A percentile compares a stretch with the other conserved stretches of the same genome.
phyloP scores from a whole-genome alignment of 2,113 vertebrate species.

The Thalassoma bifasciatum region DNA sequence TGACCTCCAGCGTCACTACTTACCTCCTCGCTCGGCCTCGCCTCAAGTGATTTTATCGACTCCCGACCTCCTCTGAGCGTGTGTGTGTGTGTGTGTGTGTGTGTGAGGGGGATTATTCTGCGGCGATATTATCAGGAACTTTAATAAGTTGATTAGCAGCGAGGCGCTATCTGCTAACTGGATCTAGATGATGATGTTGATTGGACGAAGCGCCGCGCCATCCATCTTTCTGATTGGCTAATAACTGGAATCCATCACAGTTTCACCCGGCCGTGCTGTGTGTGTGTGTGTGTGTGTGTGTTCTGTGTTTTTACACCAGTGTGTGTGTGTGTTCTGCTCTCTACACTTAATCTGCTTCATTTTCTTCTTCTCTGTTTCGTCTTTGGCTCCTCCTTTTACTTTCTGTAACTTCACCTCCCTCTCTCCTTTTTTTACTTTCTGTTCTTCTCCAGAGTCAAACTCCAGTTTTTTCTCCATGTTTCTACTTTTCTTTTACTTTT shows the following conservation, averaged over 20 bases:
- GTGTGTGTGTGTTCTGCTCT: slow-evolving; percentile 16
- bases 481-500: neutral
- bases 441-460: neutral
- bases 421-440: neutral
- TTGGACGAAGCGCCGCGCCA: slow-evolving; percentile 93
- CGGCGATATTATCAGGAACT: slow-evolving; percentile 96
- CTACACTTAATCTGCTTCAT: slow-evolving; percentile 54
- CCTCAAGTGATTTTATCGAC: slow-evolving; percentile 99
- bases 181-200: slow-evolving; percentile 99
- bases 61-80: slow-evolving; percentile 68
- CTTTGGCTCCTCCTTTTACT: slow-evolving; percentile 1
- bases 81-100: slow-evolving; percentile 41
- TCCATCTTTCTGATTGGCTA: slow-evolving; percentile 99
- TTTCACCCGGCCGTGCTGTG: slow-evolving; percentile 68
- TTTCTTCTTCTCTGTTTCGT: slow-evolving; percentile 40
- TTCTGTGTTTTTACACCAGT: no score
- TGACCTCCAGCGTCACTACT: slow-evolving; percentile 93
- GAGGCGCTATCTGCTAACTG: slow-evolving; percentile 95
- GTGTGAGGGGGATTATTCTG: slow-evolving; percentile 84
- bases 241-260: slow-evolving; percentile 99
- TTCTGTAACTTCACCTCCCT: slow-evolving; percentile 25
- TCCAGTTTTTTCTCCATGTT: slow-evolving; percentile 6
- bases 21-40: slow-evolving; percentile 89
- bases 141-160: slow-evolving; percentile 98
- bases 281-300: no score